Evolutionary conservation across 1,140 invertebrate genomes (phyloP).

Genomic region (Philopotamus ludificatus): DNA sequence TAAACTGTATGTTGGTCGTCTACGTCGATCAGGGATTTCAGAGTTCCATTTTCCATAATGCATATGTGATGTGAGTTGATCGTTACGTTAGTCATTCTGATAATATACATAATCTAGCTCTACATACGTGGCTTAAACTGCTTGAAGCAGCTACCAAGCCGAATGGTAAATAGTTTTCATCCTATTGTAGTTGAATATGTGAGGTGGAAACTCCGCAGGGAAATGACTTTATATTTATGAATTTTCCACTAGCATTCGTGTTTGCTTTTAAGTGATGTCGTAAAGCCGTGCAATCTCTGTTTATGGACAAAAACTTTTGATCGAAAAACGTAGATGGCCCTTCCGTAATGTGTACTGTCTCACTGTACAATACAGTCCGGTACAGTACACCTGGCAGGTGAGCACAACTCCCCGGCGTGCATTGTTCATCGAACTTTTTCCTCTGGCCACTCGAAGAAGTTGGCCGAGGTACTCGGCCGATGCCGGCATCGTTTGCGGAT

Average conservation of each 20-base stretch:
- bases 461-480: background rate
- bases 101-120: too few relatives aligned
- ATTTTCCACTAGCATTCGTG: constrained; percentile 5
- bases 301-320: constrained; percentile 38
- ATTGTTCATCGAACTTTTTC: constrained; percentile 32
- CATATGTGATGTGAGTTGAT: too few relatives aligned
- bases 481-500: constrained; percentile 7
- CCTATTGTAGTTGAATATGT: constrained; percentile 11
- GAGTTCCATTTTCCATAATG: too few relatives aligned
- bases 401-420: constrained; percentile 15
- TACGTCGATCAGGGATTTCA: too few relatives aligned
- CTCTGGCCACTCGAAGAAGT: constrained; percentile 5
- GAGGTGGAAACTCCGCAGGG: constrained; percentile 7
- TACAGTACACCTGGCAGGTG: background rate
- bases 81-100: too few relatives aligned
- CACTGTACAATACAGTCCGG: background rate
- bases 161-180: too few relatives aligned
- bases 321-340: constrained; percentile 37
- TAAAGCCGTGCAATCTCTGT: constrained; percentile 38
- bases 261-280: constrained; percentile 18
- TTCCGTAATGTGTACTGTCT: too few relatives aligned
- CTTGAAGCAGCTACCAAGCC: too few relatives aligned
- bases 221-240: background rate
- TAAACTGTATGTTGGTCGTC: too few relatives aligned
- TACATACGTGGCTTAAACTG: too few relatives aligned